Conservation (phyloP, 2,113 vertebrate genomes). For the Neotoma lepida region DNA sequence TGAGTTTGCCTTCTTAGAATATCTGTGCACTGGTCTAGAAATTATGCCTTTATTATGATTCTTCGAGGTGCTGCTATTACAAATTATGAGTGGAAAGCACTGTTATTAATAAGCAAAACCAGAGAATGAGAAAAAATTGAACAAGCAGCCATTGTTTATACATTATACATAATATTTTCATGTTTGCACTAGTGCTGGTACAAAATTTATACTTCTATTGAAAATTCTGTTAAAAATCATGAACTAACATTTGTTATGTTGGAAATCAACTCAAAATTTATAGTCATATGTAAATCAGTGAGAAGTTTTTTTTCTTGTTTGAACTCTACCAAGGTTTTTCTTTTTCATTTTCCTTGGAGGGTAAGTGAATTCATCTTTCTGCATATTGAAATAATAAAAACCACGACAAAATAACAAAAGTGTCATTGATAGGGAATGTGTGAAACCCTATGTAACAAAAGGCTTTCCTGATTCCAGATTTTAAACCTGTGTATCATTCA, state of each 20-base stretch:
- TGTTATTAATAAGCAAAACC: constrained; percentile 72
- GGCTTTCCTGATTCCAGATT: neutral
- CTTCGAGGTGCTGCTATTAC: constrained; percentile 74
- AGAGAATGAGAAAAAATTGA: constrained; percentile 49
- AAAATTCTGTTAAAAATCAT: constrained; percentile 30
- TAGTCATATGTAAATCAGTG: neutral
- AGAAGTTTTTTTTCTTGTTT: neutral
- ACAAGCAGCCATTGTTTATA: constrained; percentile 42
- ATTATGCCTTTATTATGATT: constrained; percentile 82
- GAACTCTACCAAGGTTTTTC: neutral
- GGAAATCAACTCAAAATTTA: constrained; percentile 23
- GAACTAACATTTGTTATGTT: constrained; percentile 34
- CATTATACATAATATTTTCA: constrained; percentile 32
- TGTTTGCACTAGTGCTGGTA: neutral
- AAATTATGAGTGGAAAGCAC: constrained; percentile 71
- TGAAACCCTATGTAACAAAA: neutral
- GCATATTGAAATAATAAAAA: neutral
- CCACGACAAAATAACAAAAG: neutral
- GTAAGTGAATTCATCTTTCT: neutral
- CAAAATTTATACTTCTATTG: constrained; percentile 27
- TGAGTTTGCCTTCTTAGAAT: constrained; percentile 69
- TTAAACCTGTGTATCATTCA: neutral
- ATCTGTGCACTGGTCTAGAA: constrained; percentile 81
- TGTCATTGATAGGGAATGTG: neutral
- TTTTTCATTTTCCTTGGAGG: neutral